Percentiles rank a stretch among this genome's conserved stretches.
Evolutionary conservation across 2,797 vertebrate species (phyloP).

Genomic region (Hyperoplus immaculatus): DNA sequence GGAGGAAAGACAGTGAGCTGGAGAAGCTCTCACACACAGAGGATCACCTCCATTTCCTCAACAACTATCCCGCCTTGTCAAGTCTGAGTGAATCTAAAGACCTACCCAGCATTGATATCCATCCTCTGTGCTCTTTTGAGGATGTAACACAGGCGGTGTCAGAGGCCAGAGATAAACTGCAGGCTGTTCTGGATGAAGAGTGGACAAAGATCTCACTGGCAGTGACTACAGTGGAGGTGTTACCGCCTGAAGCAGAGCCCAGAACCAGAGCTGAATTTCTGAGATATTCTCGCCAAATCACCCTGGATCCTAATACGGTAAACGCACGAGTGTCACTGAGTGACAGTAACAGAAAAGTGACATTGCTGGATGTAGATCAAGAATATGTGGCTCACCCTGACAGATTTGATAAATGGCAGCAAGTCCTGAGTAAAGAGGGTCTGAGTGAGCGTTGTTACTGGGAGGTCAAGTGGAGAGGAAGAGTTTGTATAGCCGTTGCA

Average conservation of each 20-base stretch:
- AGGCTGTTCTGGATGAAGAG: slow-evolving; percentile 16
- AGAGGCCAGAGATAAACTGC: neutral
- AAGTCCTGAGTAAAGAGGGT: no score
- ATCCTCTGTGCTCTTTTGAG: neutral
- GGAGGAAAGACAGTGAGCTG: slow-evolving; percentile 14
- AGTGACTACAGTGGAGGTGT: neutral
- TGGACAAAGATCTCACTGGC: neutral
- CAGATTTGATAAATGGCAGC: no score
- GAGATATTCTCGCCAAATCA: no score
- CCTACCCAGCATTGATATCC: fast-evolving
- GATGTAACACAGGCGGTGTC: neutral
- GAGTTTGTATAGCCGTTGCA: no score
- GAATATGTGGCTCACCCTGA: no score
- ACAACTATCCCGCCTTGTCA: slow-evolving; percentile 10
- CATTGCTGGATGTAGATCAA: no score
- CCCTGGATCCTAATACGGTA: no score
- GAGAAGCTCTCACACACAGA: slow-evolving; percentile 7
- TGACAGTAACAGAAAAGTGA: no score
- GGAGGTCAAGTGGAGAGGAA: no score
- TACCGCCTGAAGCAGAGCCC: neutral
- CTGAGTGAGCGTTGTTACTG: no score
- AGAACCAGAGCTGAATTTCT: no score
- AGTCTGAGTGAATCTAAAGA: neutral
- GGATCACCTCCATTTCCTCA: slow-evolving; percentile 40
- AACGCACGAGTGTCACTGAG: no score